Percentiles rank a stretch among this genome's conserved stretches.
These are phyloP conservation scores for Parus major DNA, from an alignment of 2,113 vertebrate genomes.

Conservation along the genomic window DNA sequence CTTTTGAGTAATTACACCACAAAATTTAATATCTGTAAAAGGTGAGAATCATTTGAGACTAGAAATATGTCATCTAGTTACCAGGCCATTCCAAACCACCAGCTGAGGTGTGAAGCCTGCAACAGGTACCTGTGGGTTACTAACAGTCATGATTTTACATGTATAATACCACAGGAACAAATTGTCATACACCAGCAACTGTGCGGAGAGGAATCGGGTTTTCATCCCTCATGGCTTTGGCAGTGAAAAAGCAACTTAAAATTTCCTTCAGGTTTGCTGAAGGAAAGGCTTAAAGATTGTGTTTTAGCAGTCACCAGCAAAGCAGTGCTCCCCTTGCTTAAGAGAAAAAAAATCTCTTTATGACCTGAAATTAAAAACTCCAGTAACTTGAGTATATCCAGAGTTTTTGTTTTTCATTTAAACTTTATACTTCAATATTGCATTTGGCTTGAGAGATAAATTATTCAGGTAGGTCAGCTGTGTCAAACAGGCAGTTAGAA, in stretches of 20 bases:
- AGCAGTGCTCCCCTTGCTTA: neutral
- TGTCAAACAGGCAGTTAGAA: neutral
- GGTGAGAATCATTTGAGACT: neutral
- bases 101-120: neutral
- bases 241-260: neutral
- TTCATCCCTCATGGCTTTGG: neutral
- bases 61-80: neutral
- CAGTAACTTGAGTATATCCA: neutral
- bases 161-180: neutral
- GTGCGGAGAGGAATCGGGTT: neutral
- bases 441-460: neutral
- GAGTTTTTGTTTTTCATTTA: neutral
- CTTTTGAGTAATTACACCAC: constrained; percentile 2
- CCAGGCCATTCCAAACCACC: neutral
- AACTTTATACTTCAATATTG: neutral
- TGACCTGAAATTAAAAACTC: neutral
- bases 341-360: neutral
- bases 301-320: neutral
- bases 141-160: neutral
- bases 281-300: neutral
- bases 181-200: neutral
- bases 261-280: neutral
- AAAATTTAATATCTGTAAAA: neutral
- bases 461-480: neutral
- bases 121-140: neutral